Evolutionary conservation across 2,113 vertebrate genomes (phyloP).

Genomic region (Cranoglanis bouderius): DNA sequence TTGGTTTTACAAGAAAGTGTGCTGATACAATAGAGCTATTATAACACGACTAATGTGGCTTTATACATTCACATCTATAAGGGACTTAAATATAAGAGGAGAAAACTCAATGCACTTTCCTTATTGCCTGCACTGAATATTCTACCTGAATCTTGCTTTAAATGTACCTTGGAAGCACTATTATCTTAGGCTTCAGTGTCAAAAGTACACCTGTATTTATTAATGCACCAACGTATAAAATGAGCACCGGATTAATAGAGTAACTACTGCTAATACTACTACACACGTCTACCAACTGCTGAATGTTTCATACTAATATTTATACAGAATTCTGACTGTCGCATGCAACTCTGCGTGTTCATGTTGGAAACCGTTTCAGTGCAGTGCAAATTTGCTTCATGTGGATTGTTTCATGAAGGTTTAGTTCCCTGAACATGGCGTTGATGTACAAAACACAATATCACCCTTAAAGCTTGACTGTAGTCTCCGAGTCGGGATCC

Average conservation of each 20-base stretch:
- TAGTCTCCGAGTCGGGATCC: slow-evolving; percentile 1
- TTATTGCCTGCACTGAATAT: slow-evolving; percentile 23
- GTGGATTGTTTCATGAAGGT: background rate
- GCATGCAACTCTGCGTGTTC: slow-evolving; percentile 52
- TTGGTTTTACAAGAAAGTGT: slow-evolving; percentile 15
- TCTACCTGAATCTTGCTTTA: slow-evolving; percentile 15
- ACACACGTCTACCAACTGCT: slow-evolving; percentile 52
- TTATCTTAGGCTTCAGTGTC: slow-evolving; percentile 20
- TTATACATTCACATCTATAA: slow-evolving; percentile 3
- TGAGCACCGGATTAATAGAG: slow-evolving; percentile 47
- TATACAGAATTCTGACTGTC: slow-evolving; percentile 48
- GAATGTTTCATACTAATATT: slow-evolving; percentile 51
- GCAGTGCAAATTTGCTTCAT: background rate
- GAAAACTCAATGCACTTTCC: slow-evolving; percentile 8
- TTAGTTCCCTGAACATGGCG: background rate
- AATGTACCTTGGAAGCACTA: slow-evolving; percentile 7
- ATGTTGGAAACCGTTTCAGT: slow-evolving; percentile 17
- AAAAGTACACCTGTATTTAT: slow-evolving; percentile 42
- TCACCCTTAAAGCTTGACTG: background rate
- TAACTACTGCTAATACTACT: slow-evolving; percentile 42
- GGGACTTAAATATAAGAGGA: background rate
- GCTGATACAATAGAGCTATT: slow-evolving; percentile 12
- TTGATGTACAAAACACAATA: background rate
- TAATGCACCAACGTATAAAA: slow-evolving; percentile 12
- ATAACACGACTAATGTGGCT: background rate